Evolutionary conservation across 2,888 invertebrate genomes (phyloP).

Genomic region (Bugulina stolonifera): DNA sequence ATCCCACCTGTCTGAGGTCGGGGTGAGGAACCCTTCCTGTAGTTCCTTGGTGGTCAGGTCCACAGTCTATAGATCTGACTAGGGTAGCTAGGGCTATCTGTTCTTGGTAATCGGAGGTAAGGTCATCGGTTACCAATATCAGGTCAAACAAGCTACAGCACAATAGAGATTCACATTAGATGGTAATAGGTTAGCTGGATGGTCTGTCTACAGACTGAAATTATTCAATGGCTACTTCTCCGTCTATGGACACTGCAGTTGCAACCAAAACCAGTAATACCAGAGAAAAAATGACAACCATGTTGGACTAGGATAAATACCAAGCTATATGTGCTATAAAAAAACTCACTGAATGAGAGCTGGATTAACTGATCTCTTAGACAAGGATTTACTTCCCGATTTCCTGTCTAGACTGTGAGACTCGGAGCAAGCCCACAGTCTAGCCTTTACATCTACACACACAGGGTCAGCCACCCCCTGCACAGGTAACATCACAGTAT

Average conservation of each 20-base stretch:
- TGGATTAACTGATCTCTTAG: neutral
- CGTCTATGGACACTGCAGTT: too few species aligned
- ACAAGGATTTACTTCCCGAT: neutral
- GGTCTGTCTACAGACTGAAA: too few species aligned
- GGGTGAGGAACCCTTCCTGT: neutral
- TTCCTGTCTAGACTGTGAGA: neutral
- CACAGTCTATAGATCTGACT: neutral
- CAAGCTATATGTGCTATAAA: too few species aligned
- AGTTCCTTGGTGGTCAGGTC: neutral
- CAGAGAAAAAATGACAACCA: too few species aligned
- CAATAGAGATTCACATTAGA: too few species aligned
- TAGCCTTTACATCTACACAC: neutral
- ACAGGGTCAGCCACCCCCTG: neutral
- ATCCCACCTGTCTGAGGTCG: neutral
- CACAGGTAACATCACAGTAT: conserved; percentile 3
- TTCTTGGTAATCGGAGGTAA: neutral
- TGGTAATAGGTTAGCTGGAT: too few species aligned
- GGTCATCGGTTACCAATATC: neutral
- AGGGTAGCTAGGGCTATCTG: neutral
- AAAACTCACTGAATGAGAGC: conserved; percentile 4
- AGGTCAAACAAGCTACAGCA: conserved; percentile 15
- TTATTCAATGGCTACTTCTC: too few species aligned
- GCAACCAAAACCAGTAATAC: too few species aligned
- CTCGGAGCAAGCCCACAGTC: neutral
- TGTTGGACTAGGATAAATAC: too few species aligned